Conservation (phyloP, 2,888 invertebrate genomes). For the Ptychoptera contaminata region DNA sequence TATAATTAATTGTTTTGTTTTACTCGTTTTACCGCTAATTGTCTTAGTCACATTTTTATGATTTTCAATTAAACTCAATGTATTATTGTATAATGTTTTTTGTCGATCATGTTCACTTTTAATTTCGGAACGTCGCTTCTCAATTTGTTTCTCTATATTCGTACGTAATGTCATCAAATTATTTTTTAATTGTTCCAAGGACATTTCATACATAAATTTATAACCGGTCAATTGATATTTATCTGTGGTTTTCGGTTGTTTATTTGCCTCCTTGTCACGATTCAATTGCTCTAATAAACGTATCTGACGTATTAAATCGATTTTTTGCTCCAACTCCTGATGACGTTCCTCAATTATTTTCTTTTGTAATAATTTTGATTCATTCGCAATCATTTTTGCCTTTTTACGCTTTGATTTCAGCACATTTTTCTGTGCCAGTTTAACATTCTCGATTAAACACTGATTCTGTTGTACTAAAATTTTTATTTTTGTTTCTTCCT, state of each 20-base stretch:
- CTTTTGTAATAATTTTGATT: conserved; percentile 4
- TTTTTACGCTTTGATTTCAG: conserved; percentile 2
- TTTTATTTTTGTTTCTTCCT: conserved; percentile 20
- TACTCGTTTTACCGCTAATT: background rate
- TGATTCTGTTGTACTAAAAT: conserved; percentile 2
- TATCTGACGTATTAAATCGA: conserved; percentile 8
- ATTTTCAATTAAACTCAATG: conserved; percentile 5
- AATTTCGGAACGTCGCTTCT: conserved; percentile 4
- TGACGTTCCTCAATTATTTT: conserved; percentile 2
- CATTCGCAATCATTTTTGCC: conserved; percentile 3
- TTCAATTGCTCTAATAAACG: conserved; percentile 7
- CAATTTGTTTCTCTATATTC: conserved; percentile 2
- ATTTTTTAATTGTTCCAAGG: conserved; percentile 4
- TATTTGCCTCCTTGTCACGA: background rate
- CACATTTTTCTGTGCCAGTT: conserved; percentile 1
- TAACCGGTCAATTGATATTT: background rate
- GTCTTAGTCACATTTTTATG: conserved; percentile 4
- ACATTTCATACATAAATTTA: conserved; percentile 4
- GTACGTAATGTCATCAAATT: conserved; percentile 1
- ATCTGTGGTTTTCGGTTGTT: background rate
- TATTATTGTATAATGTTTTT: conserved; percentile 5
- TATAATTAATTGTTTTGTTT: conserved; percentile 2
- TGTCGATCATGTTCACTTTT: conserved; percentile 5
- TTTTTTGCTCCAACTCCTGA: conserved; percentile 8
- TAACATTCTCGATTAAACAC: background rate